phyloP scores from a whole-genome alignment of 37 sponge, comb jelly and placozoan genomes.

The Crambe crambe region DNA sequence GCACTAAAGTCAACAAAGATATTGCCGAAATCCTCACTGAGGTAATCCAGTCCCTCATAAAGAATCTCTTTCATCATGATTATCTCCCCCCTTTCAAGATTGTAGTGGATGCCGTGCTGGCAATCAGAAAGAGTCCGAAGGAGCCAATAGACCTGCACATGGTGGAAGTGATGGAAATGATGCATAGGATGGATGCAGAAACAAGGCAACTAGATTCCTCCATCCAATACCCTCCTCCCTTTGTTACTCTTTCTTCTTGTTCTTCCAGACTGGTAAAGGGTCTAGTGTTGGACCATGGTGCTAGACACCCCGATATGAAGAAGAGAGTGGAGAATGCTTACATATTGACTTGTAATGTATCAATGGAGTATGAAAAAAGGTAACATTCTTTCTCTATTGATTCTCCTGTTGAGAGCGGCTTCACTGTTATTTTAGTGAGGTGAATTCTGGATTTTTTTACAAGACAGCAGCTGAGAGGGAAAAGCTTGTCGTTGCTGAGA shows the following conservation, averaged over 20 bases:
- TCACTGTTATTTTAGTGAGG: conserved; percentile 70
- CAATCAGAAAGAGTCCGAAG: conserved; percentile 63
- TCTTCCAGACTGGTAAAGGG: conserved; percentile 82
- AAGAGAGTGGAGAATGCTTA: conserved; percentile 91
- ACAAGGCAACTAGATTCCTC: conserved; percentile 56
- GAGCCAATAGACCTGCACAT: conserved; percentile 97
- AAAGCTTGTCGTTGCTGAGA: conserved; percentile 92
- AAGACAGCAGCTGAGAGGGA: conserved; percentile 94
- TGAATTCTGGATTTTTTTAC: conserved; percentile 95
- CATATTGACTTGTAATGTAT: conserved; percentile 99
- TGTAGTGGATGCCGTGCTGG: conserved; percentile 97
- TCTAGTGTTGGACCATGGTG: conserved; percentile 97
- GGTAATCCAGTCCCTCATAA: conserved; percentile 59
- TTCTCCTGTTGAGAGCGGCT: background rate
- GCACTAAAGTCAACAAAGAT: conserved; percentile 86
- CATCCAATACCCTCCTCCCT: background rate
- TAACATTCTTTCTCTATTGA: conserved; percentile 5
- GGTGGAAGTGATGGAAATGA: conserved; percentile 99
- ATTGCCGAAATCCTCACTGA: conserved; percentile 93
- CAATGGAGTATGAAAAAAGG: conserved; percentile 99
- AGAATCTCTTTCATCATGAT: background rate
- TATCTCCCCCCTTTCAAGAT: conserved; percentile 33
- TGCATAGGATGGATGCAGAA: conserved; percentile 95
- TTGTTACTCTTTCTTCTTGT: background rate
- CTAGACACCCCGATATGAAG: conserved; percentile 97